phyloP scores from a whole-genome alignment of 2,113 vertebrate species.

The Corydoras maculifer region DNA sequence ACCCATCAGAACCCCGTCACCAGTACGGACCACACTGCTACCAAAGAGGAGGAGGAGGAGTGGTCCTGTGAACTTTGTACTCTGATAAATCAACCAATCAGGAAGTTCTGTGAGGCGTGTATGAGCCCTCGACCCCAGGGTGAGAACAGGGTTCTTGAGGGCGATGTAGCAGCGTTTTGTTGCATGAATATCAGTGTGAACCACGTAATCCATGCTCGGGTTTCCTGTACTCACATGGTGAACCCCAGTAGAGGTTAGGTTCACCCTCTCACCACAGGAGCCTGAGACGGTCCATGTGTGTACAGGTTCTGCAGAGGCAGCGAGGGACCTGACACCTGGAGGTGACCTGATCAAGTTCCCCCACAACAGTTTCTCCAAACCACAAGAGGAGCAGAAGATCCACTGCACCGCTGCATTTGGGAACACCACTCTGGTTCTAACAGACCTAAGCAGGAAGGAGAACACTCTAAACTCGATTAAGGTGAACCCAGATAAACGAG shows the following conservation, averaged over 20 bases:
- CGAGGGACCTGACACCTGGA: not conserved
- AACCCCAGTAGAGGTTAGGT: no score
- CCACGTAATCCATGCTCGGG: not conserved
- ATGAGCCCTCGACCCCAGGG: constrained; percentile 73
- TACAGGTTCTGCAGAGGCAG: not conserved
- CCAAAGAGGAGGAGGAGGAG: constrained; percentile 70
- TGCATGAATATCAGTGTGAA: not conserved
- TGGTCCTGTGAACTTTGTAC: constrained; percentile 82
- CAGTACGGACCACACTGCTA: constrained; percentile 59
- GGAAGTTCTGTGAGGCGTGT: constrained; percentile 77
- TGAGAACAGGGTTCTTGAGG: constrained; percentile 50
- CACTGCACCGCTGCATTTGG: not conserved
- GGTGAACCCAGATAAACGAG: constrained; percentile 53
- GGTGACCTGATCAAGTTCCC: not conserved
- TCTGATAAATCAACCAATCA: constrained; percentile 76
- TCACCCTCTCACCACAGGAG: not conserved
- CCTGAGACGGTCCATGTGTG: not conserved
- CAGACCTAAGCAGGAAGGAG: not conserved
- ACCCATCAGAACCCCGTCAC: constrained; percentile 42
- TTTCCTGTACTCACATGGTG: no score
- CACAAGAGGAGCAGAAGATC: not conserved
- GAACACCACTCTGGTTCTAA: not conserved
- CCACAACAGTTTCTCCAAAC: not conserved
- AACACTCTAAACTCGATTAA: constrained; percentile 35
- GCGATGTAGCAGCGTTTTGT: no score